Evolutionary conservation across 2,888 invertebrate species (phyloP).

Genomic region (Sphinx pinastri): DNA sequence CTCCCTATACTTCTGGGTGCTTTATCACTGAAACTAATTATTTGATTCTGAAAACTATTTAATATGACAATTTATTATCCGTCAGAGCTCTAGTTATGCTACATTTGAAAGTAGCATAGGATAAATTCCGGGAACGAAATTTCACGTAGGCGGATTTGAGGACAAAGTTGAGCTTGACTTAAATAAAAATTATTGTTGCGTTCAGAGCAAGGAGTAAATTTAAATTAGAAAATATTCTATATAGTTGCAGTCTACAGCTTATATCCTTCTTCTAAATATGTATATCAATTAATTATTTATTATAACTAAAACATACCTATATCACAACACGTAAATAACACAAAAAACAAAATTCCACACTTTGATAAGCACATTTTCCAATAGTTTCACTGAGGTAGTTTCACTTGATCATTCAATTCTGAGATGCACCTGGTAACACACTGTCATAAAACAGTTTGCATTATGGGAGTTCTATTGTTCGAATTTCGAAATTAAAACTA

Average conservation of each 20-base stretch:
- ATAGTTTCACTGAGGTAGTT: neutral
- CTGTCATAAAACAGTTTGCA: slow-evolving; percentile 13
- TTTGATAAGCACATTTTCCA: slow-evolving; percentile 53
- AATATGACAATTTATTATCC: too few species aligned
- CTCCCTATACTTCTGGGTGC: too few species aligned
- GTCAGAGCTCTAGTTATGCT: too few species aligned
- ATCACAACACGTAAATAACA: slow-evolving; percentile 47
- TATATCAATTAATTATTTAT: neutral
- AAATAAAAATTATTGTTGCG: neutral
- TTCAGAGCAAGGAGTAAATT: neutral
- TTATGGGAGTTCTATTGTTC: slow-evolving; percentile 11
- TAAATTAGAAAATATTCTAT: too few species aligned
- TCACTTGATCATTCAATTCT: neutral
- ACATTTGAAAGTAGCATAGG: too few species aligned
- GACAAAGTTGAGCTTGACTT: too few species aligned
- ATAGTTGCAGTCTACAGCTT: too few species aligned
- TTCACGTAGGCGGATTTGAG: too few species aligned
- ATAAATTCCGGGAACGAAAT: too few species aligned
- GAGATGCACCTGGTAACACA: neutral
- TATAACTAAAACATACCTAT: slow-evolving; percentile 50
- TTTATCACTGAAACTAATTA: too few species aligned
- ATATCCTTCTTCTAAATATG: too few species aligned
- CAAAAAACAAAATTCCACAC: slow-evolving; percentile 51
- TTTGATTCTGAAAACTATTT: too few species aligned
- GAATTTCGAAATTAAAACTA: slow-evolving; percentile 6